Base-by-base conservation (phyloP, 2,888 invertebrate genomes). In the Alcis repandata region DNA sequence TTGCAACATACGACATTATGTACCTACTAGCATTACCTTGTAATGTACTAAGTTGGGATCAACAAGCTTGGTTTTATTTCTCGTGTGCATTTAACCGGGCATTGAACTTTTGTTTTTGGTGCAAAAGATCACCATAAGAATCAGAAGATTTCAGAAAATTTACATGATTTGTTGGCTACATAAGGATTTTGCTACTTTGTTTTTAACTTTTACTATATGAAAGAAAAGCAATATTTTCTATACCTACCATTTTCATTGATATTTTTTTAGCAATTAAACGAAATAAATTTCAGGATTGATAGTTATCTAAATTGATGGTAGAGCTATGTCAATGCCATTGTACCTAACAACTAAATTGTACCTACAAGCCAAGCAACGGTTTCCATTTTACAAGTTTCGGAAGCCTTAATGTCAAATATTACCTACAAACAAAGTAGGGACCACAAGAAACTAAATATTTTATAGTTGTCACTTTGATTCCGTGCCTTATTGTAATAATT, bases 401-500 rank as follows among this genome's bases (percentile, higher is more conserved):
- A 45, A 10, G 20, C 13, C 20, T 13, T 17, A 10, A 8, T 13
- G 20, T 45, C 49, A 56, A 52, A 22, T 33, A n/a, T n/a, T 11
- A 15, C 9, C 27, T 43, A 22, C 40, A 45, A 46, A 10, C 22
- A 51, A 67, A 64, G 7, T 48, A 43, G 38, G 58, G 46, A n/a
- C 49, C 54, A 8, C 49, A 59, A 51, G 59, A 64, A 59, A 56
- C 57, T 59, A 59, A 57, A 67, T 62, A 69, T 64, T 66, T 68
- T 46, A 63, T 56, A 64, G 63, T 71, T 70, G 68, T 59, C 64
- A 62, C 70, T 69, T 67, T 43, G 64, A 68, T 67, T 69, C 51
- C 71, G 71, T 73, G 71, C 64, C 52, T 36, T 68, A 49, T 67
- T 61, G 73, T 65, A 69, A 73, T 73, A 73, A 69, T 67, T 66